These are phyloP conservation scores for Spodoptera litura DNA, from an alignment of 1,140 invertebrate species.

Conservation along the genomic window DNA sequence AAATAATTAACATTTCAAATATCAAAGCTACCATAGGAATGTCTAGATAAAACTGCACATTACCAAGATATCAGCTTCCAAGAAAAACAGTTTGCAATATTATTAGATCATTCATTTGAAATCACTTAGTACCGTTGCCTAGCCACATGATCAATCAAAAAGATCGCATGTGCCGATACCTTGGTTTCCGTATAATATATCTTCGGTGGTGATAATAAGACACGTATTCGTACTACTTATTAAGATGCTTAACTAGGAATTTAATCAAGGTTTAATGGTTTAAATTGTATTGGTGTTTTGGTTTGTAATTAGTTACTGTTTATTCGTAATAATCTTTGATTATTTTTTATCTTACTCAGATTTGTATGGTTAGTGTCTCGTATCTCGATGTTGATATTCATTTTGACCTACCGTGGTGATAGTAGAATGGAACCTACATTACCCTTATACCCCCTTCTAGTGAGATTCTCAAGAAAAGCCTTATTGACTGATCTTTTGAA, in stretches of 20 bases:
- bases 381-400: too few relatives aligned
- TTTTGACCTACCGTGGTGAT: too few relatives aligned
- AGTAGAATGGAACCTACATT: too few relatives aligned
- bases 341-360: too few relatives aligned
- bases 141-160: slow-evolving; percentile 45
- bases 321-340: too few relatives aligned
- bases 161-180: slow-evolving; percentile 42
- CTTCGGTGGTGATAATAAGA: slow-evolving; percentile 20
- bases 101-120: slow-evolving; percentile 42
- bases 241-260: slow-evolving; percentile 1
- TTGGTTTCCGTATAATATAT: slow-evolving; percentile 48
- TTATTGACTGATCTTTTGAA: too few relatives aligned
- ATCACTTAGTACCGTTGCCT: slow-evolving; percentile 33
- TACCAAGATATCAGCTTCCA: slow-evolving; percentile 43
- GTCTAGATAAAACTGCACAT: slow-evolving; percentile 25
- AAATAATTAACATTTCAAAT: not conserved
- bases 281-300: not conserved
- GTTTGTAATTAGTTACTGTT: not conserved
- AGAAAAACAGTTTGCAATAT: slow-evolving; percentile 34
- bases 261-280: slow-evolving; percentile 1
- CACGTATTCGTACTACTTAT: slow-evolving; percentile 16
- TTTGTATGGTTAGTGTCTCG: too few relatives aligned
- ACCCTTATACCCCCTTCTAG: too few relatives aligned
- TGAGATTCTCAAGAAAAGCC: too few relatives aligned
- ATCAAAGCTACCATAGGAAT: not conserved